Evolutionary conservation across 2,113 vertebrate genomes (phyloP).

Genomic region (Hemicordylus capensis): DNA sequence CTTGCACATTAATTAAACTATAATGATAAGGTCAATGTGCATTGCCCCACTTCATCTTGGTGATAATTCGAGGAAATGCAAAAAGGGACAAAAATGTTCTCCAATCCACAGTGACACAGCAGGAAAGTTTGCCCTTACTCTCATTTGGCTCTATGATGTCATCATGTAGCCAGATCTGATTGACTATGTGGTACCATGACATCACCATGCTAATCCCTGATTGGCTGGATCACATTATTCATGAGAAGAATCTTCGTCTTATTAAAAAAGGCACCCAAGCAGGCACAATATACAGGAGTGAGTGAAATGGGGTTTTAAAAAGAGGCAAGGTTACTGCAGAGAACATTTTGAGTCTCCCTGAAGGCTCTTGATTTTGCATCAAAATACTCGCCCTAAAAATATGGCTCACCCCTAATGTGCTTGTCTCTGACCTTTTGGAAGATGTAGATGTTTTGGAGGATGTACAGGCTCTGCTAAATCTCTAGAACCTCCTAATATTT

Average conservation of each 20-base stretch:
- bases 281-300: neutral
- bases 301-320: neutral
- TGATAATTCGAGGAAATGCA: neutral
- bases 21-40: no score
- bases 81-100: neutral
- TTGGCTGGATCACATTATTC: neutral
- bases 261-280: neutral
- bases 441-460: neutral
- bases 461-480: neutral
- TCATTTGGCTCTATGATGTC: neutral
- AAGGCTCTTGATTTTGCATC: neutral
- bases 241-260: neutral
- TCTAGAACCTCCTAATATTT: neutral
- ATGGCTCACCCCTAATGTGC: neutral
- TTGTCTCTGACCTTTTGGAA: neutral
- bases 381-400: neutral
- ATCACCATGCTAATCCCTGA: neutral
- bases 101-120: neutral
- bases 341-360: neutral
- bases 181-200: neutral
- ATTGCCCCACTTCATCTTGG: neutral
- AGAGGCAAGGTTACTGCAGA: neutral
- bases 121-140: neutral
- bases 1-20: neutral
- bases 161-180: neutral